These are phyloP conservation scores for Chondrosia reniformis DNA, from an alignment of 37 sponge, comb jelly and placozoan genomes.

Conservation along the genomic window DNA sequence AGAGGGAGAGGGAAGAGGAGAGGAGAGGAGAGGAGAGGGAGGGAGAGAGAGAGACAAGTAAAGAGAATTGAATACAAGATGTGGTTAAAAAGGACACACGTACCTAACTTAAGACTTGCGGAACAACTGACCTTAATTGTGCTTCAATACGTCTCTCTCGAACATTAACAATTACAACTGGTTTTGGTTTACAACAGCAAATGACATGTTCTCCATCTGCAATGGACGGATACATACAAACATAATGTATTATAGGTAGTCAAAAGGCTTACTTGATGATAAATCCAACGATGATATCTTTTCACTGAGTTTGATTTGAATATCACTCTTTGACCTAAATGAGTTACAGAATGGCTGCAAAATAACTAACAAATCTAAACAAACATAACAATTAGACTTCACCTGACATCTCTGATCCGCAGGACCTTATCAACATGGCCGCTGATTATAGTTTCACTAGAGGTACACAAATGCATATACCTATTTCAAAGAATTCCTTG, in stretches of 20 bases:
- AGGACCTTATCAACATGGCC: constrained; percentile 92
- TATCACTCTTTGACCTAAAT: constrained; percentile 42
- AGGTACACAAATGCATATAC: not conserved
- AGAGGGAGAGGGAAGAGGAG: not conserved
- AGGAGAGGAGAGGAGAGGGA: not conserved
- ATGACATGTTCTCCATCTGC: constrained; percentile 69
- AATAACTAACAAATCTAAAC: not conserved
- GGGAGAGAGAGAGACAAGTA: not conserved
- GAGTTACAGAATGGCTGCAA: not conserved
- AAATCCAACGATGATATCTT: constrained; percentile 84
- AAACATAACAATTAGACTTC: not conserved
- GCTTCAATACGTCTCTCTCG: constrained; percentile 67
- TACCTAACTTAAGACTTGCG: not conserved
- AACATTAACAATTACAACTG: constrained; percentile 85
- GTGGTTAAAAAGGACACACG: not conserved
- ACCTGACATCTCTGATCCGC: constrained; percentile 92
- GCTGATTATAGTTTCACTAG: constrained; percentile 59
- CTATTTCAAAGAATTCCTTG: constrained; percentile 56
- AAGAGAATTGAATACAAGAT: not conserved
- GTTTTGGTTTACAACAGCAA: constrained; percentile 83
- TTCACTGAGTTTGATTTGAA: constrained; percentile 85
- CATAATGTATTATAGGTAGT: not conserved
- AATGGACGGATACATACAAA: not conserved
- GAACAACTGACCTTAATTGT: not conserved
- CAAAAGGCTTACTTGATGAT: constrained; percentile 35